Evolutionary conservation across 2,888 invertebrate species (phyloP).

Genomic region (Dyspetes luteomarginatus): DNA sequence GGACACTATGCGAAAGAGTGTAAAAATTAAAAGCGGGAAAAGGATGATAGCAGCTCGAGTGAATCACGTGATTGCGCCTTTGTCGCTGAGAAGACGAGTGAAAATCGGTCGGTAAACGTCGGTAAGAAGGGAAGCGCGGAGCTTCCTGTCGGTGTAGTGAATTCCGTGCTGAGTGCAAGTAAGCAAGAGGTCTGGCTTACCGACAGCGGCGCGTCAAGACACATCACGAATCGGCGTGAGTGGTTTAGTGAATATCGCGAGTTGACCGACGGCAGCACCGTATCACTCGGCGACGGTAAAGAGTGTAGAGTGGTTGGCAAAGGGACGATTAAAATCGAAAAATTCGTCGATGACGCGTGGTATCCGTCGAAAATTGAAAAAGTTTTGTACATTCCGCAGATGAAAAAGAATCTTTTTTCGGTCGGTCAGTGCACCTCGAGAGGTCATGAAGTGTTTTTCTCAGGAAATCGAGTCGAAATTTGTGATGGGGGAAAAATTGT

Average conservation of each 20-base stretch:
- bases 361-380: not conserved
- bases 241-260: not conserved
- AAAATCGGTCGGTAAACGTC: not conserved
- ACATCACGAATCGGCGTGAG: not conserved
- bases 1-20: conserved; percentile 29
- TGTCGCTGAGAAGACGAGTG: not conserved
- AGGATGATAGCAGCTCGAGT: not conserved
- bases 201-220: not conserved
- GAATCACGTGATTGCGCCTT: not conserved
- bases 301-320: not conserved
- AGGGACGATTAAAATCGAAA: not conserved
- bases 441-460: conserved; percentile 20
- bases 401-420: conserved; percentile 36
- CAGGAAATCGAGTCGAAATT: not conserved
- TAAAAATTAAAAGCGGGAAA: not conserved
- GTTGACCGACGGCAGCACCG: not conserved
- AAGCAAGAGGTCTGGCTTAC: not conserved
- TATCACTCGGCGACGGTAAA: not conserved
- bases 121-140: not conserved
- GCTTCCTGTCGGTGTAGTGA: not conserved
- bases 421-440: conserved; percentile 41
- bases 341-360: not conserved
- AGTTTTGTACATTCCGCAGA: not conserved
- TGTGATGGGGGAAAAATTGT: not conserved
- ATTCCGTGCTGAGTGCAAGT: not conserved